Percentiles rank a stretch among this genome's conserved stretches.
Evolutionary conservation across 2,113 vertebrate species (phyloP).

Genomic region (Paramormyrops kingsleyae): DNA sequence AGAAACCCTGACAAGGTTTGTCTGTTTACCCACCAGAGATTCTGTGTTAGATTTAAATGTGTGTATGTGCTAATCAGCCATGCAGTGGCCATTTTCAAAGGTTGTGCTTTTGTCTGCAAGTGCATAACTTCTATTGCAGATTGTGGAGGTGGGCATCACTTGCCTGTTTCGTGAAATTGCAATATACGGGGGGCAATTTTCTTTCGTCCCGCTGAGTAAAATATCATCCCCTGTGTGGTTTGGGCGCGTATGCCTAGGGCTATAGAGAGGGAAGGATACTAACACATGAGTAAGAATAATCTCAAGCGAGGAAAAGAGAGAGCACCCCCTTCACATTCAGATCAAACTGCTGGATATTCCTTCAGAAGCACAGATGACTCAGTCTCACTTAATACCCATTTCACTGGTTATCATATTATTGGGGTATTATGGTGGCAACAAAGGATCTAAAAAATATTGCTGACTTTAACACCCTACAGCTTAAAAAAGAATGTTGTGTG

Average conservation of each 20-base stretch:
- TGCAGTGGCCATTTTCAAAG: neutral
- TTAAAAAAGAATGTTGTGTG: neutral
- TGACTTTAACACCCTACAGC: neutral
- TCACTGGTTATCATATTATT: neutral
- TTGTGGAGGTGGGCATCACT: constrained; percentile 33
- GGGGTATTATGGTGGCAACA: neutral
- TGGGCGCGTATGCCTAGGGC: constrained; percentile 36
- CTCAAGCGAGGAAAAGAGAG: neutral
- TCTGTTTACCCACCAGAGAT: constrained; percentile 5
- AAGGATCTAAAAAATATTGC: neutral
- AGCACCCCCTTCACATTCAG: neutral
- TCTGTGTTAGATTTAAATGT: neutral
- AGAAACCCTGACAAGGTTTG: neutral
- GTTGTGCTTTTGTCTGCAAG: neutral
- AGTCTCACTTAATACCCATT: neutral
- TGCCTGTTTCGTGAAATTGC: constrained; percentile 54
- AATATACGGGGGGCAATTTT: constrained; percentile 56
- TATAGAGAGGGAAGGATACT: constrained; percentile 15
- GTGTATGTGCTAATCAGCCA: neutral
- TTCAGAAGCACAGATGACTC: neutral
- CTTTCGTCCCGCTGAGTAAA: constrained; percentile 43
- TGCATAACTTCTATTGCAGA: neutral
- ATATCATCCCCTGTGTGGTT: constrained; percentile 45
- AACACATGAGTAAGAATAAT: neutral
- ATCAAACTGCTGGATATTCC: neutral